Base-by-base conservation (phyloP, 2,888 invertebrate species). In the Nephrotoma appendiculata region DNA sequence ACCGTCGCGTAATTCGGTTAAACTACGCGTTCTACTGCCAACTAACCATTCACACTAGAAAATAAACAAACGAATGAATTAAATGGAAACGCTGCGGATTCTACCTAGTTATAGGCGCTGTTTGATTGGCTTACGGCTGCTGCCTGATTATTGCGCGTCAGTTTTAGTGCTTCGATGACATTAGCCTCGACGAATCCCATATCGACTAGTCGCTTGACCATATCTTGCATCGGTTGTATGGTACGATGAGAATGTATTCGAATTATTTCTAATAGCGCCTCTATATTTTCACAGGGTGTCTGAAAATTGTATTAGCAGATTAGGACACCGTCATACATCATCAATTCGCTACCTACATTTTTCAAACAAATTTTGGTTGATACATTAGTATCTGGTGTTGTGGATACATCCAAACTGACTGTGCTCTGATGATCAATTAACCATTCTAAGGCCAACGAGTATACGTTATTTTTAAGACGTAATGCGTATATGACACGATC, bases 171-270 rank as follows among this genome's bases (percentile, higher is more conserved):
- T 89, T 93, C 92, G 9, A 93, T 90, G 44, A 92, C 92, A 87
- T 94, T 93, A 5, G 92, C 91, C 88, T 94, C 93, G 6, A 92
- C 92, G 89, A 95, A 95, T 4, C 95, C 95, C 95, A 95, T 95
- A 89, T 90, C 90, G 2, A 90, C 89, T 0, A 92, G 88, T 1
- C 90, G 88, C 44, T 89, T 89, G 44, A 92, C 88, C 42, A 90
- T 89, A 44, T 91, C 91, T 0, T 89, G 88, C 84, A 89, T 89
- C 5, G 91, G 91, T 43, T 91, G 90, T 84, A 90, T 88, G 87
- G 91, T 91, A 43, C 90, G 90, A 88, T 91, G 90, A 83, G 91
- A 90, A 86, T 91, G 91, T 85, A 91, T 91, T 45, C 91, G 90
- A 41, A 91, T 90, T 41, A 91, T 91, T 89, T 92, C 91, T 87